Base-by-base conservation (phyloP, 2,888 invertebrate genomes). In the Ceraclea dissimilis region DNA sequence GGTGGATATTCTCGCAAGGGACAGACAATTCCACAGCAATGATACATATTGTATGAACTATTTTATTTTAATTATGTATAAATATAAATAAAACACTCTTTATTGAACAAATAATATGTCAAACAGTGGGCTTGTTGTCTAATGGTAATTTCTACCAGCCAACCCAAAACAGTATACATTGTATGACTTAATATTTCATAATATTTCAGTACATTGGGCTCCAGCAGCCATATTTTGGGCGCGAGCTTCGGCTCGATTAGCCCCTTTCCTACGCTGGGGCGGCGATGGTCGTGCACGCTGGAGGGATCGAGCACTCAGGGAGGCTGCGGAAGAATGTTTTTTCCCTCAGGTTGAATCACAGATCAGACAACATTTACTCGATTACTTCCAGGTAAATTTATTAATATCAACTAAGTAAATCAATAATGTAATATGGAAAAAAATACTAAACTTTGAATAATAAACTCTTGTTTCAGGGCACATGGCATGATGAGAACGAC, bases 201-300 rank as follows among this genome's bases (percentile, higher is more conserved):
- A 19, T 31, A 20, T 43, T 46, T 19, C 65, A 85, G 85, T 85
- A 43, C 79, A 80, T 1, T 85, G 85, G 84, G 85, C 85, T 22
- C 85, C 85, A 2, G 84, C 84, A 8, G 83, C 83, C 58, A 71
- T 86, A 58, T 80, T 83, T 65, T 83, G 85, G 84, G 82, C 84
- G 43, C 79, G 83, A 66, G 70, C 86, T 55, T 80, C 80, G 8
- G 84, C 83, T 60, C 77, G 82, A 62, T 71, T 86, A 63, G 77
- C 82, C 2, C 85, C 85, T 13, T 86, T 86, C 75, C 70, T 86
- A 59, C 81, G 83, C 61, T 84, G 84, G 81, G 83, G 82, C 62
- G 74, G 74, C 54, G 79, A 81, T 11, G 75, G 84, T 2, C 80
- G 83, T 1, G 78, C 85, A 11, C 78, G 82, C 58, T 88, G 86